Evolutionary conservation across 2,797 vertebrate species (phyloP).

Genomic region (Capromys pilorides): DNA sequence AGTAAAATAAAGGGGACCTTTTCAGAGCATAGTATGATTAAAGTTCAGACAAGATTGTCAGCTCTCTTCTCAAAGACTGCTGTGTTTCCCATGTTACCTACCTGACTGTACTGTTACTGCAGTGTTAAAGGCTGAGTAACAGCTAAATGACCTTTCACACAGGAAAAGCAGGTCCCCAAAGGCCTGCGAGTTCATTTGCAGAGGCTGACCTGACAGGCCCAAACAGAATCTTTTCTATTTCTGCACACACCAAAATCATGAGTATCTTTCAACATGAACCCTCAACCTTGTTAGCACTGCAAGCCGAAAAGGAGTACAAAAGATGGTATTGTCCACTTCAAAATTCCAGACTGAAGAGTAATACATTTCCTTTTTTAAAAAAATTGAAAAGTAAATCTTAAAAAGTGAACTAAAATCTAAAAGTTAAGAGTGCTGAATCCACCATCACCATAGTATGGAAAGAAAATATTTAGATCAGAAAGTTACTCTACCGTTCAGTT

Average conservation of each 20-base stretch:
- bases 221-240: neutral
- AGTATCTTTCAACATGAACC: neutral
- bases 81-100: neutral
- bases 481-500: constrained; percentile 3
- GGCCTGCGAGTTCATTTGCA: neutral
- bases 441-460: neutral
- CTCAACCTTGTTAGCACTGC: neutral
- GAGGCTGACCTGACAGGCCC: neutral
- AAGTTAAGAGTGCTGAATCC: neutral
- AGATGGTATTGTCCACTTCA: neutral
- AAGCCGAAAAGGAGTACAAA: constrained; percentile 18
- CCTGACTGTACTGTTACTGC: neutral
- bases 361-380: neutral
- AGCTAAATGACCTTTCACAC: neutral
- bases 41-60: neutral
- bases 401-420: too few species aligned
- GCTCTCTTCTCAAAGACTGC: neutral
- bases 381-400: neutral
- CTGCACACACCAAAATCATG: neutral
- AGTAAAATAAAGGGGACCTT: neutral
- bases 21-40: neutral
- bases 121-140: neutral
- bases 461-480: constrained; percentile 32
- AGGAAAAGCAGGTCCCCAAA: neutral
- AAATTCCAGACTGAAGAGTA: constrained; percentile 31